These are phyloP conservation scores for Brachystomella parvula DNA, from an alignment of 1,140 invertebrate species.

Conservation along the genomic window DNA sequence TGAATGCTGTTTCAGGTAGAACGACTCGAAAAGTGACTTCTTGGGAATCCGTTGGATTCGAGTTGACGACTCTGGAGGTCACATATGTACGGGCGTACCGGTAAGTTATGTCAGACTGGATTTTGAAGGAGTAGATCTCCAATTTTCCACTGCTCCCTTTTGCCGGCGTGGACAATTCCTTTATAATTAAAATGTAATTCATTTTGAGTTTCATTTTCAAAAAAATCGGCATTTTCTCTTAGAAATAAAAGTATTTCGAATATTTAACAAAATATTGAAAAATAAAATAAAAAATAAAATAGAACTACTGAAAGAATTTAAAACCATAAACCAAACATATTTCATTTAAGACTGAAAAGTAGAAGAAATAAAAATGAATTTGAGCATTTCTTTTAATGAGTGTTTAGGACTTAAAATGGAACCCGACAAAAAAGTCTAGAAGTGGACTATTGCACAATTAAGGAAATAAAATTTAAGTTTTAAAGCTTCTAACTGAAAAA, in stretches of 20 bases:
- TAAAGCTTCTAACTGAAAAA: not conserved
- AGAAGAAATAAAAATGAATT: too few relatives aligned
- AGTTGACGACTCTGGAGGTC: conserved; percentile 52
- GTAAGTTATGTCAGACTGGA: conserved; percentile 51
- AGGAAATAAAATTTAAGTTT: too few relatives aligned
- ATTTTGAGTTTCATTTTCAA: not conserved
- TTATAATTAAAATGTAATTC: not conserved
- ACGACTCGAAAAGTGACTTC: conserved; percentile 54
- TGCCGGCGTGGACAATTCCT: not conserved
- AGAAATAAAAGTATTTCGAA: not conserved
- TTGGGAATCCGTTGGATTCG: conserved; percentile 46
- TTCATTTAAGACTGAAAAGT: too few relatives aligned
- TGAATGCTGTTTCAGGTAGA: conserved; percentile 57
- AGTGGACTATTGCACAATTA: too few relatives aligned
- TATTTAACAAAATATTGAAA: not conserved
- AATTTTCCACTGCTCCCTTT: conserved; percentile 19
- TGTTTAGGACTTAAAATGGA: too few relatives aligned
- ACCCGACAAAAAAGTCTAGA: too few relatives aligned
- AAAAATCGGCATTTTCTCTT: not conserved
- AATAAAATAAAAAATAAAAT: not conserved
- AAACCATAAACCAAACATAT: not conserved
- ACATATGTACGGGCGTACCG: conserved; percentile 54
- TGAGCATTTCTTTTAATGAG: too few relatives aligned
- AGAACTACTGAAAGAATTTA: not conserved
- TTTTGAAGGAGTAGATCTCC: conserved; percentile 47